These are phyloP conservation scores for Nematolebias whitei DNA, from an alignment of 2,113 vertebrate genomes.

Conservation along the genomic window DNA sequence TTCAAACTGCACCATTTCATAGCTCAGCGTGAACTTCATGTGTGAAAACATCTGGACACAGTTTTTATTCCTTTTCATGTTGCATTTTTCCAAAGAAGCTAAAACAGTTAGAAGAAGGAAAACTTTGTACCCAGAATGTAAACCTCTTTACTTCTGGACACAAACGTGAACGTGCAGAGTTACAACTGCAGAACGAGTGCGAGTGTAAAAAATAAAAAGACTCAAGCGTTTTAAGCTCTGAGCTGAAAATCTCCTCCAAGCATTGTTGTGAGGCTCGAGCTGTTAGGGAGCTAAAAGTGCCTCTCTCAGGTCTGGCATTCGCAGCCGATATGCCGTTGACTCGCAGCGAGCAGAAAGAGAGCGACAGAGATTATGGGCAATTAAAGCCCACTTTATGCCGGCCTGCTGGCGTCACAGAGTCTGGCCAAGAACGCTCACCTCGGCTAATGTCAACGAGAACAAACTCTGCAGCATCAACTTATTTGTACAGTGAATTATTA, in stretches of 20 bases:
- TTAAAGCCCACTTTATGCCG: slow-evolving; percentile 76
- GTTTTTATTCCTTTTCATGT: no score
- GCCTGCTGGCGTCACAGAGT: slow-evolving; percentile 75
- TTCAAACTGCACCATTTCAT: no score
- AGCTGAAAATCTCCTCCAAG: slow-evolving; percentile 45
- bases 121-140: neutral
- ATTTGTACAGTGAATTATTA: slow-evolving; percentile 77
- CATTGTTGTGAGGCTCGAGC: slow-evolving; percentile 21
- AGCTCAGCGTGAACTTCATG: no score
- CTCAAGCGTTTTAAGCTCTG: slow-evolving; percentile 36
- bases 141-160: slow-evolving; percentile 11
- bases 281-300: slow-evolving; percentile 54
- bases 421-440: slow-evolving; percentile 76
- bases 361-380: slow-evolving; percentile 71
- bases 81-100: no score
- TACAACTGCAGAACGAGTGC: slow-evolving; percentile 15
- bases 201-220: slow-evolving; percentile 26
- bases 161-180: slow-evolving; percentile 10
- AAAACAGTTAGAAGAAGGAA: neutral
- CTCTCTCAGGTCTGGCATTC: slow-evolving; percentile 54
- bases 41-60: no score
- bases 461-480: slow-evolving; percentile 73
- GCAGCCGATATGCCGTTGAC: slow-evolving; percentile 61
- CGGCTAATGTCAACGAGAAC: slow-evolving; percentile 75
- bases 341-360: slow-evolving; percentile 58